Conservation (phyloP, 2,888 invertebrate species). For the Meliscaeva auricollis region DNA sequence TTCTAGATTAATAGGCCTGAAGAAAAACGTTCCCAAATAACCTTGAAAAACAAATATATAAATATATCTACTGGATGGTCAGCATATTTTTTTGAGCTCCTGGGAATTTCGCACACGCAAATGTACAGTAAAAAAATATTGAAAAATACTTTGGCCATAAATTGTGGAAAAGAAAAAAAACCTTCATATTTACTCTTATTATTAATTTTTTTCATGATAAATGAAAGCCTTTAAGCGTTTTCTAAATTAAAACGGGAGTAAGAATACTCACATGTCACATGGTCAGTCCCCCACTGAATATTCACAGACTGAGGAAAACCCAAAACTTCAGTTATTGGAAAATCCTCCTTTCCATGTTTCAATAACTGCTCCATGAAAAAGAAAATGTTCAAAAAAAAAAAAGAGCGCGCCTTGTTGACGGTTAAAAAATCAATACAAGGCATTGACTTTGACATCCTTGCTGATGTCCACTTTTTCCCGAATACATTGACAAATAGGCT, state of each 20-base stretch:
- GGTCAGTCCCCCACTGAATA: not conserved
- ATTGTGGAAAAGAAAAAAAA: not conserved
- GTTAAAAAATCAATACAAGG: slow-evolving; percentile 44
- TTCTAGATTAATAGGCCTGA: no score
- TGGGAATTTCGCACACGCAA: slow-evolving; percentile 4
- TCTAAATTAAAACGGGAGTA: slow-evolving; percentile 7
- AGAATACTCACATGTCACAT: not conserved
- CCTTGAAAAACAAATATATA: slow-evolving; percentile 1
- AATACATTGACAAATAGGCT: slow-evolving; percentile 46
- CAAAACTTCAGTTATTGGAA: no score
- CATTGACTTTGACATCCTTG: slow-evolving; percentile 25
- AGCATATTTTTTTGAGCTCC: not conserved
- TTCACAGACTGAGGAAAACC: not conserved
- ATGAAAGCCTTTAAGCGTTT: slow-evolving; percentile 13
- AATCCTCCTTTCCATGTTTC: no score
- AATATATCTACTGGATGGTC: no score
- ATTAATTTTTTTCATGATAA: slow-evolving; percentile 3
- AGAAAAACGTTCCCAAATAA: no score
- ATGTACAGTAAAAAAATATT: not conserved
- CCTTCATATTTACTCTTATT: no score
- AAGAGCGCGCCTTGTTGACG: slow-evolving; percentile 34
- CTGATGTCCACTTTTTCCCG: slow-evolving; percentile 9
- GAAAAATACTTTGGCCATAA: not conserved
- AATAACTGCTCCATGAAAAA: no score
- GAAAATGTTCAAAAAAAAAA: not conserved